Evolutionary conservation across 2,888 invertebrate species (phyloP).

Genomic region (Cryptocheilus praepositus): DNA sequence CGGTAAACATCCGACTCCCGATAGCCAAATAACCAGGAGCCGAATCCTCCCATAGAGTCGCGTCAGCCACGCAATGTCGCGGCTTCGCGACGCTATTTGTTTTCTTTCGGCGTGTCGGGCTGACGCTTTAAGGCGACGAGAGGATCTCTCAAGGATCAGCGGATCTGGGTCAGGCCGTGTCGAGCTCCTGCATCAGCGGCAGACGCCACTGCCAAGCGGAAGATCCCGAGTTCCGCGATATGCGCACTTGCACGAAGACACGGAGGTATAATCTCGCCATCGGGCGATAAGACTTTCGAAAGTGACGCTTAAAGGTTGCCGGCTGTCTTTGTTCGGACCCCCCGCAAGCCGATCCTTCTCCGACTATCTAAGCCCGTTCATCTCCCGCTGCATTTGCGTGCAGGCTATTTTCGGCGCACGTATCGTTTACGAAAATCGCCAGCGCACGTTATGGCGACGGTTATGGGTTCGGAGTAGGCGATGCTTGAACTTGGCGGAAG

Average conservation of each 20-base stretch:
- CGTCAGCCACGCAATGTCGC: no score
- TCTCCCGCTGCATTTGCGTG: not conserved
- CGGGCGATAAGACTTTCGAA: slow-evolving; percentile 30
- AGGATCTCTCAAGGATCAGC: slow-evolving; percentile 37
- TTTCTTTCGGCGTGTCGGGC: slow-evolving; percentile 15
- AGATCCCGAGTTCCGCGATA: slow-evolving; percentile 25
- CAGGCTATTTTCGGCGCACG: not conserved
- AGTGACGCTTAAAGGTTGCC: slow-evolving; percentile 24
- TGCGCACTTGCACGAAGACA: slow-evolving; percentile 21
- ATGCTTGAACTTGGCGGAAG: no score
- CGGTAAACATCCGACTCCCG: no score
- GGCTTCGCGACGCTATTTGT: slow-evolving; percentile 4
- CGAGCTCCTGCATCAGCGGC: not conserved
- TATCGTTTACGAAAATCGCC: no score
- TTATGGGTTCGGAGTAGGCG: no score
- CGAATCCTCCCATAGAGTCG: not conserved
- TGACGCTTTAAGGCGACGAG: slow-evolving; percentile 22
- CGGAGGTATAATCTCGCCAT: slow-evolving; percentile 10
- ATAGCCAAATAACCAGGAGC: no score
- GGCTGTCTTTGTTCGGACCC: slow-evolving; percentile 7
- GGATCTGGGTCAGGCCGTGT: slow-evolving; percentile 45
- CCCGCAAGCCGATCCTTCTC: not conserved
- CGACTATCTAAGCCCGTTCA: not conserved
- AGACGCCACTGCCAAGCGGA: slow-evolving; percentile 5
- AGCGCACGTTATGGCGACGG: no score